Conservation (phyloP, 37 sponge, comb jelly and placozoan species). For the Halichondria panicea region DNA sequence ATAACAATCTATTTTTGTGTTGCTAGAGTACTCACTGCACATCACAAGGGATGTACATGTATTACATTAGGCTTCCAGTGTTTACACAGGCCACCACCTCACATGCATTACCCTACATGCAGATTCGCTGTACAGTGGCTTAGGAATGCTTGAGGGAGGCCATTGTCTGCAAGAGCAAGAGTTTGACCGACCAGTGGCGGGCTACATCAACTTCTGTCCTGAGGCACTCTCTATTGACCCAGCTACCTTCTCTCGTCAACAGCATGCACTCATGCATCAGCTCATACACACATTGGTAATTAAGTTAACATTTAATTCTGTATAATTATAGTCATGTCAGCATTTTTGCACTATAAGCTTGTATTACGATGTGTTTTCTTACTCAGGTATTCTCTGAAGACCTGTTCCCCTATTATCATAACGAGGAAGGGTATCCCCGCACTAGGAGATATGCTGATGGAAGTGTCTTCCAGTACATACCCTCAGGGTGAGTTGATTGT, state of each 20-base stretch:
- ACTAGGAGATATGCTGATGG: slow-evolving; percentile 15
- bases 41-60: too few species aligned
- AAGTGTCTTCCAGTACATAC: too few species aligned
- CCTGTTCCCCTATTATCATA: slow-evolving; percentile 32
- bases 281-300: slow-evolving; percentile 46
- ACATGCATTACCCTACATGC: too few species aligned
- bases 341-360: not conserved
- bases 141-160: slow-evolving; percentile 1
- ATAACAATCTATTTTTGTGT: not conserved
- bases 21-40: too few species aligned
- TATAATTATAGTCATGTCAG: not conserved
- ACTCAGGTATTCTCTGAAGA: slow-evolving; percentile 37
- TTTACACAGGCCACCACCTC: too few species aligned
- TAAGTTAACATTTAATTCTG: not conserved
- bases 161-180: slow-evolving; percentile 54
- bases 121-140: slow-evolving; percentile 1
- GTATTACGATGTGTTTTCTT: not conserved
- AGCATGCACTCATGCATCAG: slow-evolving; percentile 23
- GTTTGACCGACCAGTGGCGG: slow-evolving; percentile 50
- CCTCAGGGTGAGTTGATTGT: too few species aligned
- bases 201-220: slow-evolving; percentile 53
- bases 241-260: slow-evolving; percentile 2
- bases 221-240: not conserved
- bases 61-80: too few species aligned
- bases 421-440: slow-evolving; percentile 31